Conservation (phyloP, 2,888 invertebrate genomes). For the Neria commutata region DNA sequence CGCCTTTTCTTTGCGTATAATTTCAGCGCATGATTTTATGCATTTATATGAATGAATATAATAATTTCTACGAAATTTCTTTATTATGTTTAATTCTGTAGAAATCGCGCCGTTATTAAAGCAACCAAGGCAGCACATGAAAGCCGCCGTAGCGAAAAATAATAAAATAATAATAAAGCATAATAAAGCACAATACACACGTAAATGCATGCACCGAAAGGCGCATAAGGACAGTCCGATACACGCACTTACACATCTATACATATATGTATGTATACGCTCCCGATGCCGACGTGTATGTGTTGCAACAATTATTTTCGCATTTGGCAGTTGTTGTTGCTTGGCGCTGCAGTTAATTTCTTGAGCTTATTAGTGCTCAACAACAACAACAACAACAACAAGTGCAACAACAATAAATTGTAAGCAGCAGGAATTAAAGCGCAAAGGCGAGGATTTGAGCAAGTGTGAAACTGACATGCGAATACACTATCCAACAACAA, state of each 20-base stretch:
- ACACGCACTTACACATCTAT: not conserved
- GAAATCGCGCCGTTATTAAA: constrained; percentile 35
- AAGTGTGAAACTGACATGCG: constrained; percentile 53
- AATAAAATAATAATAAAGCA: not conserved
- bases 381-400: constrained; percentile 13
- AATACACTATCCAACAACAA: constrained; percentile 28
- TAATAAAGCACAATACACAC: not conserved
- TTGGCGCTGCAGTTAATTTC: constrained; percentile 53
- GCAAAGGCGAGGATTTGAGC: constrained; percentile 2
- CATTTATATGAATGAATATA: too few relatives aligned
- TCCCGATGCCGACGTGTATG: constrained; percentile 29
- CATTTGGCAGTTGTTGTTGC: constrained; percentile 59
- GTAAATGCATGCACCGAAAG: not conserved
- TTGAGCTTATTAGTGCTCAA: constrained; percentile 51
- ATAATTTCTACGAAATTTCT: too few relatives aligned
- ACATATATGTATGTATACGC: not conserved
- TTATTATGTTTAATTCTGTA: constrained; percentile 31
- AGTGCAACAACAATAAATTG: constrained; percentile 8
- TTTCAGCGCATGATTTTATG: too few relatives aligned
- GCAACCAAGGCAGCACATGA: constrained; percentile 4
- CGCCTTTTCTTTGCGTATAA: too few relatives aligned
- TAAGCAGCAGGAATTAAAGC: constrained; percentile 36
- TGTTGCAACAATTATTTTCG: constrained; percentile 60
- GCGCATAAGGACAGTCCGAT: not conserved
- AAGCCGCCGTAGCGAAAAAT: not conserved